Evolutionary conservation across 2,888 invertebrate species (phyloP).

Genomic region (Phortica magna): DNA sequence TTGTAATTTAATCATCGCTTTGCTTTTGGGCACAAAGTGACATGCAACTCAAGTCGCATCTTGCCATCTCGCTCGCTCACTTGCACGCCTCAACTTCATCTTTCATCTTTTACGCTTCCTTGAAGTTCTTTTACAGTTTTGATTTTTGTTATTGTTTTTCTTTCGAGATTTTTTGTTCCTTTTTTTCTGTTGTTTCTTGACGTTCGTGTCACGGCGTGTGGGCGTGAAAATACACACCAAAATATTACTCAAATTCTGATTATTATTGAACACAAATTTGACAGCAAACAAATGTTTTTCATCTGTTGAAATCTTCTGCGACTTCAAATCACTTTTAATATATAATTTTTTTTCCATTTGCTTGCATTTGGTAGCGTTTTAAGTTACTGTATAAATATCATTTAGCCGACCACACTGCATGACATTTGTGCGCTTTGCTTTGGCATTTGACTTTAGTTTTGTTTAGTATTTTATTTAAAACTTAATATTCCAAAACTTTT

Average conservation of each 20-base stretch:
- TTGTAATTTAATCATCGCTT: slow-evolving; percentile 68
- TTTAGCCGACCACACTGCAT: too few species aligned
- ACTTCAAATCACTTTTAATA: not conserved
- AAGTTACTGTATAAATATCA: too few species aligned
- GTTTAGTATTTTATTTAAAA: too few species aligned
- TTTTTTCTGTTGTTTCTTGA: slow-evolving; percentile 25
- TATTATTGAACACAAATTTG: slow-evolving; percentile 67
- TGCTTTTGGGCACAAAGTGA: slow-evolving; percentile 14
- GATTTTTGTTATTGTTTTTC: not conserved
- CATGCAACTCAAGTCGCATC: not conserved
- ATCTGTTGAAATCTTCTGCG: slow-evolving; percentile 35
- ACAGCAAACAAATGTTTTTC: slow-evolving; percentile 67
- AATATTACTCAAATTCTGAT: slow-evolving; percentile 26
- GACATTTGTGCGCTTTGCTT: too few species aligned
- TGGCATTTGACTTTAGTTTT: too few species aligned
- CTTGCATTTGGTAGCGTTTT: not conserved
- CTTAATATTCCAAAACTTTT: too few species aligned
- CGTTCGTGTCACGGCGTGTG: slow-evolving; percentile 40
- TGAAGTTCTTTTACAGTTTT: too few species aligned
- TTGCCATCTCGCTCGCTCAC: not conserved
- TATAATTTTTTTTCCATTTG: not conserved
- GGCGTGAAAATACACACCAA: slow-evolving; percentile 45
- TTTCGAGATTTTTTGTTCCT: too few species aligned
- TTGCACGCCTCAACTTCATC: slow-evolving; percentile 37
- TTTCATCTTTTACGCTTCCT: too few species aligned